Evolutionary conservation across 2,113 vertebrate species (phyloP).

Genomic region (Megalops atlanticus): DNA sequence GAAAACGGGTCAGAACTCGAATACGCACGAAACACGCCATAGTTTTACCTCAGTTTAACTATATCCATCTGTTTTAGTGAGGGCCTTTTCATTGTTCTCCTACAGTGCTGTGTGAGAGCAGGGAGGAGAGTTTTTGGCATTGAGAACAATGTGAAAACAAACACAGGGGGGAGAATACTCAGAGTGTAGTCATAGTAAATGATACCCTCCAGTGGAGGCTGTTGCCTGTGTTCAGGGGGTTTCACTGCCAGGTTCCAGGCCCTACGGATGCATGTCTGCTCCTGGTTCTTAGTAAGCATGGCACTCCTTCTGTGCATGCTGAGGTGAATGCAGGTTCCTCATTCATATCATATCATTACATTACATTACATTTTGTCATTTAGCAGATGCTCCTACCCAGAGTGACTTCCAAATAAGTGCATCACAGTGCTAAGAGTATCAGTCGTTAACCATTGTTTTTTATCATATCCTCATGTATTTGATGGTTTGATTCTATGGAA

Average conservation of each 20-base stretch:
- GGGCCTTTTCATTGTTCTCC: background rate
- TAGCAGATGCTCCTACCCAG: too few species aligned
- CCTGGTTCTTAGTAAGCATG: background rate
- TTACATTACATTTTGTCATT: too few species aligned
- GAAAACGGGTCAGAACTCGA: too few species aligned
- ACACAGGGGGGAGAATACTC: background rate
- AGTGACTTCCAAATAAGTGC: too few species aligned
- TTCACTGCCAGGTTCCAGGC: background rate
- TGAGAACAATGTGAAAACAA: background rate
- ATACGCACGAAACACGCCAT: too few species aligned
- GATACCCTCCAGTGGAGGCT: background rate
- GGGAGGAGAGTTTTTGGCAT: background rate
- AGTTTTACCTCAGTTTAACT: too few species aligned
- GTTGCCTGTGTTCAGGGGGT: background rate
- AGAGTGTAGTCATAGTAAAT: background rate
- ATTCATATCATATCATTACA: too few species aligned
- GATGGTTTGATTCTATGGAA: background rate
- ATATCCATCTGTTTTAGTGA: too few species aligned
- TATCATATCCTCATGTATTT: background rate
- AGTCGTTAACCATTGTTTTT: too few species aligned
- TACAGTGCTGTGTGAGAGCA: background rate
- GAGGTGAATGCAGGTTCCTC: too few species aligned
- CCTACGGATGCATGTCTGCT: background rate
- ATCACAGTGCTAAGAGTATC: too few species aligned
- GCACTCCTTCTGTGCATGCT: too few species aligned